These are phyloP conservation scores for Aurelia coerulea DNA, from an alignment of 30 jellyfish, hydroid and myxozoan species.

Conservation along the genomic window DNA sequence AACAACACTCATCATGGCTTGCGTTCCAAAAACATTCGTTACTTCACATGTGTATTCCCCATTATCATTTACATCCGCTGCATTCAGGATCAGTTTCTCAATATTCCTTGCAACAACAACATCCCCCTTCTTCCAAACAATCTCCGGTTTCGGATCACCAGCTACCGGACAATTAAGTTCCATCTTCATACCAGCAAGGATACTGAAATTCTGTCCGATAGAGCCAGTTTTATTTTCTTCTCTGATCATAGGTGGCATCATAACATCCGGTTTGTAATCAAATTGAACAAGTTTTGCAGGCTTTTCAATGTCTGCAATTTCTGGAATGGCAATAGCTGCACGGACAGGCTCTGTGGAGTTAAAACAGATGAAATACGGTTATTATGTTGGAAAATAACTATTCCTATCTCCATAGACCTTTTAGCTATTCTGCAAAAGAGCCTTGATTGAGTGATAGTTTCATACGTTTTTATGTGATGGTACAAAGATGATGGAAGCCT, in stretches of 20 bases:
- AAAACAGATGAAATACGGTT: background rate
- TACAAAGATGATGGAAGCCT: too few species aligned
- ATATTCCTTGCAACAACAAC: slow-evolving; percentile 34
- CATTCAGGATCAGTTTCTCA: slow-evolving; percentile 54
- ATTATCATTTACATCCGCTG: slow-evolving; percentile 37
- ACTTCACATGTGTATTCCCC: slow-evolving; percentile 85
- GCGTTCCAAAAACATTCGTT: slow-evolving; percentile 70
- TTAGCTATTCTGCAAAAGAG: too few species aligned
- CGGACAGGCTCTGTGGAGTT: background rate
- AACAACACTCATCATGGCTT: slow-evolving; percentile 58
- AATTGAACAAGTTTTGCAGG: background rate
- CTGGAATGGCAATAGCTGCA: background rate
- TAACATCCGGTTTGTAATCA: background rate
- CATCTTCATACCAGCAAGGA: slow-evolving; percentile 69
- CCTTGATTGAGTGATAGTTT: too few species aligned
- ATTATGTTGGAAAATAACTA: background rate
- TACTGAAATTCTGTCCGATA: slow-evolving; percentile 81
- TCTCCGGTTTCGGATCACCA: slow-evolving; percentile 88
- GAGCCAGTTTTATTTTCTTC: slow-evolving; percentile 46
- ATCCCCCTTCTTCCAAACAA: slow-evolving; percentile 77
- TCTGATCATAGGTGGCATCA: slow-evolving; percentile 41
- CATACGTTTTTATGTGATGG: too few species aligned
- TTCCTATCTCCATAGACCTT: too few species aligned
- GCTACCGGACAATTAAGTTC: slow-evolving; percentile 67
- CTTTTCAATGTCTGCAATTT: background rate